These are phyloP conservation scores for Smutsia temminckii DNA, from an alignment of 2,797 vertebrate species.

Conservation along the genomic window DNA sequence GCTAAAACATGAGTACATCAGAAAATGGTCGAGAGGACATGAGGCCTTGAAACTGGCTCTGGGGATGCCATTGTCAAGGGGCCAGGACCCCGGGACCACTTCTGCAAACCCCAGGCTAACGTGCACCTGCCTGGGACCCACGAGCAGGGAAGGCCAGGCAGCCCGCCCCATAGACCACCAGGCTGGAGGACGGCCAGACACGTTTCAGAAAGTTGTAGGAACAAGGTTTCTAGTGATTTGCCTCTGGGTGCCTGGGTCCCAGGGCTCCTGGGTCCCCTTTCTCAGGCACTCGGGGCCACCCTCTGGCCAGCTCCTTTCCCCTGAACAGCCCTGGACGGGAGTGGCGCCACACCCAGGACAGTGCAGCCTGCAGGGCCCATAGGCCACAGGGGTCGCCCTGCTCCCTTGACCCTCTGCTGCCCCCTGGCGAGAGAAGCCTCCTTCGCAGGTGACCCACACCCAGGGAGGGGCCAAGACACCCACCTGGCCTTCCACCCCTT, in stretches of 20 bases:
- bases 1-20: constrained; percentile 59
- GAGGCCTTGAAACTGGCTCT: constrained; percentile 78
- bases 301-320: not conserved
- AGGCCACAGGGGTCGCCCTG: not conserved
- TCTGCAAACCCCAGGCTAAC: not conserved
- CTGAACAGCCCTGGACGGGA: not conserved
- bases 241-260: not conserved
- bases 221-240: not conserved
- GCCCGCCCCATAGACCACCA: rapidly evolving
- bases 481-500: not conserved
- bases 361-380: rapidly evolving
- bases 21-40: constrained; percentile 39
- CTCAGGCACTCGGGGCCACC: no score
- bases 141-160: not conserved
- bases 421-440: constrained; percentile 22
- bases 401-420: constrained; percentile 23
- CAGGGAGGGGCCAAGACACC: not conserved
- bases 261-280: not conserved
- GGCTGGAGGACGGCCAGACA: not conserved
- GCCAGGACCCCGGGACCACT: not conserved
- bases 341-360: not conserved
- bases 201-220: not conserved
- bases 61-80: constrained; percentile 24
- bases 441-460: not conserved
- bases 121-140: not conserved